Base-by-base conservation (phyloP, 1,140 invertebrate species). In the Camponotus floridanus region DNA sequence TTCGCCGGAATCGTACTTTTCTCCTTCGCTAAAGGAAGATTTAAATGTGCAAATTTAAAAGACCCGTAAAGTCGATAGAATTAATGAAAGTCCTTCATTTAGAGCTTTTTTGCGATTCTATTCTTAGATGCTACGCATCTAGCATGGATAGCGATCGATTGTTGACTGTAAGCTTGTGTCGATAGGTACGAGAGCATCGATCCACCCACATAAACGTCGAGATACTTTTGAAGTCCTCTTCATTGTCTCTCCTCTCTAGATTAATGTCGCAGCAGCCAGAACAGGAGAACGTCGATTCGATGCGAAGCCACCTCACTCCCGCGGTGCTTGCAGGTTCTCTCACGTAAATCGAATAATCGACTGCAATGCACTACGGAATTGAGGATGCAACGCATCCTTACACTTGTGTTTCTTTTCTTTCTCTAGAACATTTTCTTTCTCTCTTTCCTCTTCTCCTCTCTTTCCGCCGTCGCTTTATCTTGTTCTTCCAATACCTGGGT, bases 311-410 rank as follows among this genome's bases (percentile, higher is more conserved):
- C 97, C 97, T 97, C 97, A 98, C 97, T 97, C 97, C 97, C 97
- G 97, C 97, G 97, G 96, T 97, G 97, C 97, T 98, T 98, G 97
- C 97, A 98, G 97, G 91, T 93, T 94, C 86, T 93, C 91, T 88
- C 88, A 90, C 71, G 85, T 96, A 93, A 95, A 95, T 96, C 95
- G 92, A 94, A 95, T 92, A 95, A 95, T 96, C 97, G 96, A 97
- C 97, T 98, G 97, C 97, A 98, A 98, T 98, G 97, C 97, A 98
- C 97, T 98, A 98, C 97, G 97, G 97, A 98, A 98, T 98, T 98
- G 97, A 98, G 95, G 96, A 94, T 95, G 96, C 95, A 94, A 96
- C 95, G 93, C 92, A 93, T 92, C 87, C 68, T 84, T 79, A 62
- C 11, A 42, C 48, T 74, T 61, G 26, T 59, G 39, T 62, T 64